Evolutionary conservation across 2,797 vertebrate genomes (phyloP), one percentile per base, ranked within the genome.

Genomic region (Lepilemur ruficaudatus): DNA sequence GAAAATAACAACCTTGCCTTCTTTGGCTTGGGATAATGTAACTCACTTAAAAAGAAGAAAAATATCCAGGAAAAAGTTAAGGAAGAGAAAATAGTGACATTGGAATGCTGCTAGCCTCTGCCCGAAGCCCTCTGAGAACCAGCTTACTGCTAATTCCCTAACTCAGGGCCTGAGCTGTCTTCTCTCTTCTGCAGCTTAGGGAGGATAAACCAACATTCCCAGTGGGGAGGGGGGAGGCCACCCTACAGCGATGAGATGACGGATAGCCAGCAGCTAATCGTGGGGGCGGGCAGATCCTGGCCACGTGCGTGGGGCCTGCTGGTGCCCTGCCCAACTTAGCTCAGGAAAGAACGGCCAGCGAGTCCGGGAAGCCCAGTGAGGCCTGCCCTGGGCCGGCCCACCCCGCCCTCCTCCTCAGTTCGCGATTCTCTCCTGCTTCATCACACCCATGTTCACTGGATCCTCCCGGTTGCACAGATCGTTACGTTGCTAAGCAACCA

Each of bases 401-500:
- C 18, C 91, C 86, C 28, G 12, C 22, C 46, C 70, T 90, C 52
- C 94, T 90, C 52, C 10, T 17, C 35, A 91, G 88, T 59, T 0
- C 9, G 93, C 14, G 8, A 38, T 96, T 93, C 75, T 63, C 90
- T 81, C 97, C 94, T 92, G 80, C 92, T 93, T 98, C 97, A 98
- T 97, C 98, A 89, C n/a, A 46, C 97, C 95, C 98, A 96, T 95
- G 98, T 96, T 96, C 98, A 97, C 97, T 70, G 88, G 92, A 97
- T 98, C 98, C 98, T 97, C 95, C 96, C 83, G 98, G 97, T 96
- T 98, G 97, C 98, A 63, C 98, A 98, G 98, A 98, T 98, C 96
- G 84, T 96, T 80, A 35, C 1, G 99, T 98, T 99, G 99, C 99
- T 98, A 98, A 93, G 98, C 98, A 98, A 99, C 99, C 93, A 7